Evolutionary conservation across 1,140 invertebrate genomes (phyloP).

Genomic region (Cydia fagiglandana): DNA sequence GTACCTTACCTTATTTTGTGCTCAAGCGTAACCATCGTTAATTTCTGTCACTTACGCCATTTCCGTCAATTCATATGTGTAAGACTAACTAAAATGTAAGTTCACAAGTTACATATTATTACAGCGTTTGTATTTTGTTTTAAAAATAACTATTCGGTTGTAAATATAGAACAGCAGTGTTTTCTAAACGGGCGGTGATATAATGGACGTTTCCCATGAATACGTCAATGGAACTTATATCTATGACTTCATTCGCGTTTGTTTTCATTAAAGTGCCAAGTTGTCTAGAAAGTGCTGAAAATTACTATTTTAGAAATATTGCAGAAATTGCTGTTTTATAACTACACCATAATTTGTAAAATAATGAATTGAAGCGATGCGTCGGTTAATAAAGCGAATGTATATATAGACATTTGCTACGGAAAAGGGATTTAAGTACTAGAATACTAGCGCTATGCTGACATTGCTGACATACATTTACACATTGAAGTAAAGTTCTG

Average conservation of each 20-base stretch:
- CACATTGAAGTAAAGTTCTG: too few relatives aligned
- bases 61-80: too few relatives aligned
- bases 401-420: too few relatives aligned
- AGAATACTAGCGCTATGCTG: too few relatives aligned
- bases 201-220: constrained; percentile 10
- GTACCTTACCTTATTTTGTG: too few relatives aligned
- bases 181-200: constrained; percentile 19
- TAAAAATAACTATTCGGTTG: neutral
- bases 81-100: too few relatives aligned
- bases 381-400: too few relatives aligned
- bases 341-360: neutral
- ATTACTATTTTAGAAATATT: neutral
- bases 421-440: too few relatives aligned
- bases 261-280: constrained; percentile 14
- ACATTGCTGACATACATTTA: too few relatives aligned
- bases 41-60: too few relatives aligned
- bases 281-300: neutral
- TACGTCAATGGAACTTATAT: constrained; percentile 13
- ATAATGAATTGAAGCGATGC: neutral
- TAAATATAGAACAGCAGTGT: constrained; percentile 15
- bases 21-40: too few relatives aligned
- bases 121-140: neutral
- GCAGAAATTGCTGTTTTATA: neutral
- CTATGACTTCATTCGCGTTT: constrained; percentile 16
- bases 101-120: too few relatives aligned